Base-by-base conservation (phyloP, 2,888 invertebrate genomes). In the Eristalis tenax region DNA sequence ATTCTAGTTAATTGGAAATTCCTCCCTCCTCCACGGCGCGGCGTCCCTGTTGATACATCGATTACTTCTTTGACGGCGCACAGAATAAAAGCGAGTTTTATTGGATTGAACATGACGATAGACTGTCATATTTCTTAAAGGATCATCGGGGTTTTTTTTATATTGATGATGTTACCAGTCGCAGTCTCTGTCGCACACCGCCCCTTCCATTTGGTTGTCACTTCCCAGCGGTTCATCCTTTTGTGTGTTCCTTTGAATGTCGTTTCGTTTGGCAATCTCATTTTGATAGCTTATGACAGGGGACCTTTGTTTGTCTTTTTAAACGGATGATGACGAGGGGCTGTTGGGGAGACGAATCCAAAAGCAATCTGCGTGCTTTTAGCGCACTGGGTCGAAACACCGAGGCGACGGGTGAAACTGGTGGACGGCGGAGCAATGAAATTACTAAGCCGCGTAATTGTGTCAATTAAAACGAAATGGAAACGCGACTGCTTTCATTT, bases 261-360 rank as follows among this genome's bases (percentile, higher is more conserved):
- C 69, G 56, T 69, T 70, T 59, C 59, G 59, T 59, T 59, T 38
- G 38, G 70, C 70, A 59, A 70, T 70, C 59, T 35, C 38, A 59
- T 70, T 70, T 70, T 70, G 40, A 70, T 70, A 28, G 70, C 70
- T 59, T 59, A 70, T 59, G 70, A 70, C 59, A 57, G 18, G 15
- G 23, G 68, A 35, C 56, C 32, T 69, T 56, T 69, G 22, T 57
- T 18, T 28, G 28, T 18, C 18, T 56, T 28, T 35, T 35, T 2
- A 18, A 56, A 22, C 38, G 38, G 38, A 38, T 38, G 38, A 13
- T 13, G 8, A 18, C 1, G 18, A 8, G 22, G 1, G 18, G 11
- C 6, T 4, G 26, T 13, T 8, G 4, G 22, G 38, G 65, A 15
- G 22, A 22, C n/a, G n/a, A 4, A n/a, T 50, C 43, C 40, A 1